phyloP scores from a whole-genome alignment of 2,797 vertebrate species.

The Sebastes iracundus region DNA sequence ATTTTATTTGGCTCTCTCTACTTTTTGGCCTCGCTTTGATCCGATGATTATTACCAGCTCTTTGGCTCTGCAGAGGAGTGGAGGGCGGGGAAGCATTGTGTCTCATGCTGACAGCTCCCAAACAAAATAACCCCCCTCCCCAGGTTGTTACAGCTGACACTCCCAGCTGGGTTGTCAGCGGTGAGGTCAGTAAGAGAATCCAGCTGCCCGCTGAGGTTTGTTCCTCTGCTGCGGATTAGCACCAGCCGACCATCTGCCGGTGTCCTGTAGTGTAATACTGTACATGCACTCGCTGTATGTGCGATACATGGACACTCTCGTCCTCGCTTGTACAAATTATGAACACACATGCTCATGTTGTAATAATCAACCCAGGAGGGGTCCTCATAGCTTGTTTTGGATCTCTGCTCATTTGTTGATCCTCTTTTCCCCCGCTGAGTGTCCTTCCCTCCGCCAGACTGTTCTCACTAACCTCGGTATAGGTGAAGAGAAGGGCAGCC shows the following conservation, averaged over 20 bases:
- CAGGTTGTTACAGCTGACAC: constrained; percentile 75
- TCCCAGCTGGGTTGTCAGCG: constrained; percentile 75
- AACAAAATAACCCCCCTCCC: constrained; percentile 71
- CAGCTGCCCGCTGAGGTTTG: constrained; percentile 68
- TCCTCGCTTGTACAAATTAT: constrained; percentile 12
- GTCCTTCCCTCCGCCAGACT: constrained; percentile 6
- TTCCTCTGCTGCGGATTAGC: constrained; percentile 64
- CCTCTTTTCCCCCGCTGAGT: background rate
- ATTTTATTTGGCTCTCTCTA: constrained; percentile 71
- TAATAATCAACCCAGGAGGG: constrained; percentile 47
- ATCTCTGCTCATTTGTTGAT: constrained; percentile 30
- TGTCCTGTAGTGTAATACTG: constrained; percentile 40
- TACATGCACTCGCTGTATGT: constrained; percentile 28
- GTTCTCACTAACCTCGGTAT: constrained; percentile 2
- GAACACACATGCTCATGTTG: constrained; percentile 35
- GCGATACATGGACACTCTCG: background rate
- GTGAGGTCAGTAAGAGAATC: constrained; percentile 79
- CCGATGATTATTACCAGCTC: constrained; percentile 79
- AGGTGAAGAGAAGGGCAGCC: constrained; percentile 35
- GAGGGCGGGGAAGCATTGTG: constrained; percentile 69
- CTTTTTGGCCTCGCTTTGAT: constrained; percentile 73
- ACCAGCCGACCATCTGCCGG: constrained; percentile 68
- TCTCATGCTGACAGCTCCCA: constrained; percentile 78
- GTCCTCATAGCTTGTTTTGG: constrained; percentile 1
- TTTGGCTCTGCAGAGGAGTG: constrained; percentile 59